Evolutionary conservation across 2,888 invertebrate species (phyloP).

Genomic region (Mimas tiliae): DNA sequence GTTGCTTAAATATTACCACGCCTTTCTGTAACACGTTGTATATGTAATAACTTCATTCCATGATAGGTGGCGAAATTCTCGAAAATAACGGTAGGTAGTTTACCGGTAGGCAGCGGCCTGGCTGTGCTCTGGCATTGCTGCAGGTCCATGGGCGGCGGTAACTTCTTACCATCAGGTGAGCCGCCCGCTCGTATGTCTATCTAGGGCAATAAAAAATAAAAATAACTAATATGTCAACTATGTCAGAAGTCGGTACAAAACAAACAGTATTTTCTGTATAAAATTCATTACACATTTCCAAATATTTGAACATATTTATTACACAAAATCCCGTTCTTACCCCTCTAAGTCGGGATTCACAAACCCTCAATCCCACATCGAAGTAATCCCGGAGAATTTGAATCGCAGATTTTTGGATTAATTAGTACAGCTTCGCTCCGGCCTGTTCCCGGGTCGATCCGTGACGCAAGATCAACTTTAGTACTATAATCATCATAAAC

Average conservation of each 20-base stretch:
- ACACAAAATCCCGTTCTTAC: constrained; percentile 11
- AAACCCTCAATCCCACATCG: constrained; percentile 20
- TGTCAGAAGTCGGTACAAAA: background rate
- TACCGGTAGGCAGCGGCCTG: too few species aligned
- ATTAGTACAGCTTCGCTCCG: constrained; percentile 52
- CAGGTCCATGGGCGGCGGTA: too few species aligned
- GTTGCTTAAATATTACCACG: too few species aligned
- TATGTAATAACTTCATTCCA: too few species aligned
- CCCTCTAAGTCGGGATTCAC: background rate
- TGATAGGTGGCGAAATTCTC: too few species aligned
- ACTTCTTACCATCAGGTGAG: too few species aligned
- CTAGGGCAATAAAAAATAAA: too few species aligned
- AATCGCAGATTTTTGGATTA: constrained; percentile 69
- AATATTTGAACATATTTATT: constrained; percentile 14
- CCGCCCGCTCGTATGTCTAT: too few species aligned
- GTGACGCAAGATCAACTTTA: constrained; percentile 43
- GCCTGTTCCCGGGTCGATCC: constrained; percentile 35
- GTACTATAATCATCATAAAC: constrained; percentile 37
- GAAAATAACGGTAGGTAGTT: too few species aligned
- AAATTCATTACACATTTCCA: background rate
- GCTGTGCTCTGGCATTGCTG: too few species aligned
- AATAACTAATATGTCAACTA: too few species aligned
- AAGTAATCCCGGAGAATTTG: constrained; percentile 41
- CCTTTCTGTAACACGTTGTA: too few species aligned
- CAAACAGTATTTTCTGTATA: background rate